Base-by-base conservation (phyloP, 2,888 invertebrate species). In the Microplitis manilae region DNA sequence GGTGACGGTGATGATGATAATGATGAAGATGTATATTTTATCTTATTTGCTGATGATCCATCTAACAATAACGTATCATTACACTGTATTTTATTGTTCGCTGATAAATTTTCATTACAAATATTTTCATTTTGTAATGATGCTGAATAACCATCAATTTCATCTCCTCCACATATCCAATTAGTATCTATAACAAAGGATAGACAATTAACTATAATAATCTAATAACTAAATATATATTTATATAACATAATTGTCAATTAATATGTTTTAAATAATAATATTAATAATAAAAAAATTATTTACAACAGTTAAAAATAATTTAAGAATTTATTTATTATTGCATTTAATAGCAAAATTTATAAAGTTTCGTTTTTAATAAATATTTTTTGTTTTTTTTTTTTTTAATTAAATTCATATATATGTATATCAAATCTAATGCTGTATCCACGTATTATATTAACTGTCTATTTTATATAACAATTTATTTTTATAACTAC, bases 51-150 rank as follows among this genome's bases (percentile, higher is more conserved):
- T 89, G 89, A 70, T 89, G 87, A n/a, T 87, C 85, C 38, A 84
- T 81, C 89, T 67, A 90, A 91, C 1, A 90, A 84, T 50, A 50
- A 50, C 9, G 4, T 13, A 50, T 50, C 50, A 50, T 13, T 50
- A 13, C 13, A 50, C 13, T 50, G 50, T 50, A 2, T 50, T 50
- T 50, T 50, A 13, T 50, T 50, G 4, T 50, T 50, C 50, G 50
- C 50, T 50, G 50, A 50, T 50, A 50, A 50, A 50, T 50, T 50
- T 41, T 41, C 5, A 5, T 50, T 50, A 50, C 13, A 50, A 50
- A 13, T 50, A 50, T 50, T 50, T 50, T 50, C 8, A 50, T 50
- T 13, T 50, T 50, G 50, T 50, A 50, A 50, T 50, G 8, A 13
- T 50, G 8, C 50, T 50, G 9, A 13, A 50, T 50, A 13, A 13